Conservation (phyloP, 37 sponge, comb jelly and placozoan genomes). For the Cladorhizidae sp. region DNA sequence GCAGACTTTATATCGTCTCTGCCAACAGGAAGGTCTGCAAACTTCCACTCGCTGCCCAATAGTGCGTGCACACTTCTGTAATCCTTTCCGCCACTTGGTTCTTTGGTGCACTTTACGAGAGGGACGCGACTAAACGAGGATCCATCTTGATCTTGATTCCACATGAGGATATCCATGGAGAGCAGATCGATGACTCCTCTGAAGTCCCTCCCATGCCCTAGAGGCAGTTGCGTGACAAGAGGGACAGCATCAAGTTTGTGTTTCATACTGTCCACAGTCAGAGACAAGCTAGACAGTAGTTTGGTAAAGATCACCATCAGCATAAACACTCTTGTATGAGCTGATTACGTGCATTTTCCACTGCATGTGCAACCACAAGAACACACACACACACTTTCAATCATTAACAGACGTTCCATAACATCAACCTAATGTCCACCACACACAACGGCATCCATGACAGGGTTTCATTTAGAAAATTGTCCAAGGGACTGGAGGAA, state of each 20-base stretch:
- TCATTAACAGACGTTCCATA: no score
- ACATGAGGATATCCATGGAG: constrained; percentile 46
- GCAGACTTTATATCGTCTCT: constrained; percentile 10
- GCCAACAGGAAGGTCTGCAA: constrained; percentile 4
- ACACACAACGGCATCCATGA: no score
- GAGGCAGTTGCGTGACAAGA: constrained; percentile 56
- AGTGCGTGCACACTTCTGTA: not conserved
- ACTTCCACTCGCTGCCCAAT: not conserved
- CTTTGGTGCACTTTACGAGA: not conserved
- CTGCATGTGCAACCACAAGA: no score
- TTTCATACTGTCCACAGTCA: constrained; percentile 60
- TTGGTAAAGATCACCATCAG: not conserved
- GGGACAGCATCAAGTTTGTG: constrained; percentile 44
- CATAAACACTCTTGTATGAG: no score
- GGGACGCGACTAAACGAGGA: constrained; percentile 21
- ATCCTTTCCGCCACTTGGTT: not conserved
- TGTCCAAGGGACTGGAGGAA: no score
- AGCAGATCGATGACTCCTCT: constrained; percentile 79
- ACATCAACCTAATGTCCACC: no score
- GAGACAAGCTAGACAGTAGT: constrained; percentile 32
- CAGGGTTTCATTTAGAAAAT: no score
- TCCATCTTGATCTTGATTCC: constrained; percentile 47
- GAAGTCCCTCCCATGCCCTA: constrained; percentile 68
- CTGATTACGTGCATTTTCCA: no score
- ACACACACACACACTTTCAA: no score